Percentiles rank a stretch among this genome's conserved stretches.
These are phyloP conservation scores for Micromys minutus DNA, from an alignment of 2,113 vertebrate genomes.

Conservation along the genomic window DNA sequence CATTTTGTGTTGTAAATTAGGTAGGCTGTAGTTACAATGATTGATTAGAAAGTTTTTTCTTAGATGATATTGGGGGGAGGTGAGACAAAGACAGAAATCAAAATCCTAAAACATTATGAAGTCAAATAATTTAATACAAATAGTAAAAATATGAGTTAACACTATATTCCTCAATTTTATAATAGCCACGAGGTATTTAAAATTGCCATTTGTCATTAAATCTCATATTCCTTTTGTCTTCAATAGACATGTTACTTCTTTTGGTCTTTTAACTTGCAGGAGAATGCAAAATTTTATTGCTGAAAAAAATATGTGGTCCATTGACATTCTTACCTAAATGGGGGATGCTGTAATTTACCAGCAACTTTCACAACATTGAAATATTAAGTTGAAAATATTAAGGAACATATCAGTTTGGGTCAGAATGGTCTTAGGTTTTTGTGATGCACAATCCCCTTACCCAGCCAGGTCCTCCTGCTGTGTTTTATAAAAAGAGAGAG, in stretches of 20 bases:
- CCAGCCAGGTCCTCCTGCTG: neutral
- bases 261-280: neutral
- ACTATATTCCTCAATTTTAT: neutral
- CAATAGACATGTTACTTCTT: neutral
- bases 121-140: neutral
- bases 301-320: neutral
- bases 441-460: neutral
- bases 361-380: neutral
- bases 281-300: neutral
- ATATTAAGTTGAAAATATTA: neutral
- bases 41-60: conserved; percentile 10
- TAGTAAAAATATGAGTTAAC: neutral
- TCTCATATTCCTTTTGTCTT: neutral
- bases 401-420: neutral
- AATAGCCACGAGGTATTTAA: neutral
- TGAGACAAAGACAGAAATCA: neutral
- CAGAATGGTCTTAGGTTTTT: neutral
- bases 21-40: neutral
- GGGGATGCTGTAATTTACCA: neutral
- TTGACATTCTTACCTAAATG: neutral
- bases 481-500: too few species aligned
- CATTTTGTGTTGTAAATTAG: neutral
- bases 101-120: neutral
- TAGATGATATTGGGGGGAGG: neutral
- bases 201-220: neutral